These are phyloP conservation scores for Varecia variegata DNA, from an alignment of 2,797 vertebrate genomes.

Conservation along the genomic window DNA sequence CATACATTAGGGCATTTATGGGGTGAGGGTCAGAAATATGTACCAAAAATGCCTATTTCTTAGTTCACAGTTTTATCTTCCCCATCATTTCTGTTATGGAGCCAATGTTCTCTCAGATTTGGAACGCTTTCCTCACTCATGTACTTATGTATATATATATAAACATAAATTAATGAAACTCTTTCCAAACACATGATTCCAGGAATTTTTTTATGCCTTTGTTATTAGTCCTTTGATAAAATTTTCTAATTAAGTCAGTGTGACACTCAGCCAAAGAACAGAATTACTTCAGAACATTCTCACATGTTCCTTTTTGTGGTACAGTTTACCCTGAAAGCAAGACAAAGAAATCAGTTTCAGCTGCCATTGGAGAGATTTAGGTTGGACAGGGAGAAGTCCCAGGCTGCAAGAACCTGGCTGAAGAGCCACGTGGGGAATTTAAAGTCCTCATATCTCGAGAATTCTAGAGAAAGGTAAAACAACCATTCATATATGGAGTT, in stretches of 20 bases:
- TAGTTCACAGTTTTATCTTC: conserved; percentile 65
- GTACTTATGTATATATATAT: conserved; percentile 26
- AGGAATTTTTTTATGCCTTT: conserved; percentile 50
- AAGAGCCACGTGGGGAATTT: background rate
- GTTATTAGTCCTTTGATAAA: conserved; percentile 62
- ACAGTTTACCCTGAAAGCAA: conserved; percentile 49
- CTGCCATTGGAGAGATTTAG: conserved; percentile 7
- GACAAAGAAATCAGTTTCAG: conserved; percentile 51
- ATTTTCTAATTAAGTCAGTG: conserved; percentile 59
- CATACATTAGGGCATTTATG: conserved; percentile 61
- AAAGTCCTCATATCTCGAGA: conserved; percentile 45
- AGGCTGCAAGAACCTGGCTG: background rate
- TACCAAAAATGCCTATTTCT: conserved; percentile 27
- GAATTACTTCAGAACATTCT: conserved; percentile 56
- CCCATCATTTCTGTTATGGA: conserved; percentile 53
- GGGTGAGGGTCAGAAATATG: conserved; percentile 62
- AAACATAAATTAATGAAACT: conserved; percentile 57
- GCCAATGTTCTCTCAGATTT: conserved; percentile 58
- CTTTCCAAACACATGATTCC: conserved; percentile 56
- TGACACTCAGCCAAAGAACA: conserved; percentile 57
- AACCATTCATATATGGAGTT: background rate
- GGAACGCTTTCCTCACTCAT: conserved; percentile 73
- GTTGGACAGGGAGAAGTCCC: background rate
- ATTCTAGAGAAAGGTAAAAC: background rate
- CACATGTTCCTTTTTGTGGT: conserved; percentile 42